phyloP scores from a whole-genome alignment of 2,888 invertebrate species.

The Leucoma salicis region DNA sequence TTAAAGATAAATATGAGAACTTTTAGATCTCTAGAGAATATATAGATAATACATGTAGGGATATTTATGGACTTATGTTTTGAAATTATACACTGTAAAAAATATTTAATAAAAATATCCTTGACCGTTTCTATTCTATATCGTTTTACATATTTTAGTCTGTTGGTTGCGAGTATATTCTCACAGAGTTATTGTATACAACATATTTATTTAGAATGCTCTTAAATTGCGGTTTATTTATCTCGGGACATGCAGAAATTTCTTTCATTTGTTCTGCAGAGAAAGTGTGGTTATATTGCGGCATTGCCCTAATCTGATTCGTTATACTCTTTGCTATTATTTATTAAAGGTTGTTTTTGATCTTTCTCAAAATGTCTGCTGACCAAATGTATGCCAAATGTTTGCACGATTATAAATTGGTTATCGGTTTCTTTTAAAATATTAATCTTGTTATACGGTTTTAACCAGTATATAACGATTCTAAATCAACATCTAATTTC shows the following conservation, averaged over 20 bases:
- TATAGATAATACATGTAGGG: too few species aligned
- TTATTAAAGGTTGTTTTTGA: slow-evolving; percentile 18
- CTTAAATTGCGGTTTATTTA: slow-evolving; percentile 23
- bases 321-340: slow-evolving; percentile 29
- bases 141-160: too few species aligned
- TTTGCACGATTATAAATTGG: too few species aligned
- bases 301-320: slow-evolving; percentile 43
- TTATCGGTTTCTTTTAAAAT: not conserved
- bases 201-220: slow-evolving; percentile 9
- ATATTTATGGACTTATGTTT: too few species aligned
- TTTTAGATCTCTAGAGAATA: too few species aligned
- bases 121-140: too few species aligned
- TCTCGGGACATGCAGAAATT: slow-evolving; percentile 35
- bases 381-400: too few species aligned
- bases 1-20: too few species aligned
- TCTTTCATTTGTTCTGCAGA: slow-evolving; percentile 44
- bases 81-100: too few species aligned
- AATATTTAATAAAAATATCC: too few species aligned
- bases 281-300: slow-evolving; percentile 51
- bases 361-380: slow-evolving; percentile 21
- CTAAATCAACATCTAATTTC: not conserved
- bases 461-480: not conserved
- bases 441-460: not conserved
- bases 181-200: slow-evolving; percentile 8
- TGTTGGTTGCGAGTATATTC: too few species aligned